Conservation (phyloP, 2,797 vertebrate genomes). For the Sphenodon punctatus region DNA sequence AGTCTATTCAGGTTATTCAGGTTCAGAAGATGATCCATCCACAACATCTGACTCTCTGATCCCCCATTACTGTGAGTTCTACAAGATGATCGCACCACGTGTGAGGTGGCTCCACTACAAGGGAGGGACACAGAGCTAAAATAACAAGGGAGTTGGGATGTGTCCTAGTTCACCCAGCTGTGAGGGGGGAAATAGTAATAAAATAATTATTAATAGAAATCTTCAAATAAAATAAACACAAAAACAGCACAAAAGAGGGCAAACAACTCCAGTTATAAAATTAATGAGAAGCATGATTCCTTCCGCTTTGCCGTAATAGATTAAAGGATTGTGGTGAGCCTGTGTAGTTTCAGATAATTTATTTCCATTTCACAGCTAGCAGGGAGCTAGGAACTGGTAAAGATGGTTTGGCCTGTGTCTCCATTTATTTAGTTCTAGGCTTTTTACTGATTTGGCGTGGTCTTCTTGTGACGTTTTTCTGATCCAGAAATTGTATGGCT, state of each 20-base stretch:
- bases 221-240: background rate
- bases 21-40: no score
- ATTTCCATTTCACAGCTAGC: background rate
- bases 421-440: background rate
- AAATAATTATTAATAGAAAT: conserved; percentile 54
- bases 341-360: background rate
- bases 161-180: background rate
- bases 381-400: no score
- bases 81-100: no score
- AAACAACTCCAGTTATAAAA: background rate
- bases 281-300: background rate
- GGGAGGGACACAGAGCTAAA: no score
- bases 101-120: no score
- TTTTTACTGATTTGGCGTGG: background rate
- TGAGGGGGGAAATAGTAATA: background rate
- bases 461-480: background rate
- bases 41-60: no score
- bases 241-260: background rate
- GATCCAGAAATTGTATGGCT: background rate
- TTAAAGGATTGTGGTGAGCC: background rate
- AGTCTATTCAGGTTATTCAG: background rate
- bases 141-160: no score
- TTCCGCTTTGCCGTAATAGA: background rate
- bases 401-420: background rate
- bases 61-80: no score